Evolutionary conservation across 2,113 vertebrate species (phyloP), one percentile per base, ranked within the genome.

Genomic region (Mesitornis unicolor): DNA sequence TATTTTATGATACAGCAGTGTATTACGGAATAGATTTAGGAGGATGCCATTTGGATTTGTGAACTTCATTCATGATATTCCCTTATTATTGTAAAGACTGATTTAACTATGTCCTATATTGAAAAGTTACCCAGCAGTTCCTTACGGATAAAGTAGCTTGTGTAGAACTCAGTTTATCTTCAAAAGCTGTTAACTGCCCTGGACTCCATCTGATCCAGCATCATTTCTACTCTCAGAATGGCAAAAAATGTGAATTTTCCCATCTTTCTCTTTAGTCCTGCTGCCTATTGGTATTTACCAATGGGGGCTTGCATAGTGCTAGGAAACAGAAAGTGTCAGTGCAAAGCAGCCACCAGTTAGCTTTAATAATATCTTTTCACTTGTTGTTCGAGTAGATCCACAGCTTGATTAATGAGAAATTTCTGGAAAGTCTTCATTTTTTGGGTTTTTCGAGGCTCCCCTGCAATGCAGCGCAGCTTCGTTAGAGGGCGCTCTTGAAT

Each of bases 401-500:
- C 47, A 67, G 42, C 36, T 64, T 47, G 26, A 31, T 50, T 54
- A 36, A 48, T 16, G n/a, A 87, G 68, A 77, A 73, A 16, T 77
- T 48, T 83, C 81, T 89, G 73, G 71, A 73, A 91, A 70, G 60
- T 50, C 78, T 80, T 10, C 2, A n/a, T n/a, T n/a, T 15, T 57
- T 38, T 1, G 43, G 24, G 11, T 28, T 89, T 86, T 80, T 9
- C 47, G 14, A 5, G 18, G 47, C 33, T 29, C 69, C 36, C 12
- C 13, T 5, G 85, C 80, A 56, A 10, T 48, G 50, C 8, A 28
- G 54, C 60, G 42, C 56, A 61, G 85, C 42, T 35, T 81, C 96
- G 65, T 88, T 95, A 95, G 96, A 81, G 96, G 96, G 95, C 97
- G 93, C 87, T 94, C 56, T 70, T 76, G 53, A 63, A 29, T 74